A percentile compares a stretch with the other conserved stretches of the same genome.
These are phyloP conservation scores for Anser cygnoides DNA, from an alignment of 2,113 vertebrate species.

Conservation along the genomic window DNA sequence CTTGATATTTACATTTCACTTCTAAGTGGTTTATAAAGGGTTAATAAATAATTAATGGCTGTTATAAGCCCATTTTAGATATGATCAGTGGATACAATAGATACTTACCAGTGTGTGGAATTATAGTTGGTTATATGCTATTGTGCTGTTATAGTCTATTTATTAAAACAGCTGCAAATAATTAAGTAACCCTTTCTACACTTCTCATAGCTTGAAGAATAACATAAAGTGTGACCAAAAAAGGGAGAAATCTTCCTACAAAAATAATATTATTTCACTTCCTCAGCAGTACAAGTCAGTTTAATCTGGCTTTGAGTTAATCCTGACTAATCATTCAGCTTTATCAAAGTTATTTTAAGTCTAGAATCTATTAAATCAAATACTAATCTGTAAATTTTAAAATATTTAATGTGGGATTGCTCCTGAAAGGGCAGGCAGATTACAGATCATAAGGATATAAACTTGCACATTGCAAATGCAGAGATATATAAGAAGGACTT, in stretches of 20 bases:
- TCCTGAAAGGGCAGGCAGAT: background rate
- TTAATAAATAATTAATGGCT: slow-evolving; percentile 49
- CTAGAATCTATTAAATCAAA: background rate
- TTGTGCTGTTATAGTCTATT: background rate
- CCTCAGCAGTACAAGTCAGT: background rate
- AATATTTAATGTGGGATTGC: background rate
- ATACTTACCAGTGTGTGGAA: background rate
- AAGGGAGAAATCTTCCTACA: background rate
- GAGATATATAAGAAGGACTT: background rate
- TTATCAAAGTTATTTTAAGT: background rate
- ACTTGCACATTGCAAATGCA: background rate
- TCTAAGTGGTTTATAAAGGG: background rate
- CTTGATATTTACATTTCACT: background rate
- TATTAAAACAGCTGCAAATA: slow-evolving; percentile 55
- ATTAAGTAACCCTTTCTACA: background rate
- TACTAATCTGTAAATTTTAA: background rate
- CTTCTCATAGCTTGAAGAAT: background rate
- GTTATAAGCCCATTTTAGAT: slow-evolving; percentile 28
- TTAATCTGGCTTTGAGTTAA: background rate
- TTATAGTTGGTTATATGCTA: background rate
- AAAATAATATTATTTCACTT: background rate
- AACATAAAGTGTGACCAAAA: background rate
- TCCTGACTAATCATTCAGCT: background rate
- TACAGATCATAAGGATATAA: background rate
- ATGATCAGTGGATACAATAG: slow-evolving; percentile 4